phyloP scores from a whole-genome alignment of 2,888 invertebrate species.

The Marasmarcha lunaedactyla region DNA sequence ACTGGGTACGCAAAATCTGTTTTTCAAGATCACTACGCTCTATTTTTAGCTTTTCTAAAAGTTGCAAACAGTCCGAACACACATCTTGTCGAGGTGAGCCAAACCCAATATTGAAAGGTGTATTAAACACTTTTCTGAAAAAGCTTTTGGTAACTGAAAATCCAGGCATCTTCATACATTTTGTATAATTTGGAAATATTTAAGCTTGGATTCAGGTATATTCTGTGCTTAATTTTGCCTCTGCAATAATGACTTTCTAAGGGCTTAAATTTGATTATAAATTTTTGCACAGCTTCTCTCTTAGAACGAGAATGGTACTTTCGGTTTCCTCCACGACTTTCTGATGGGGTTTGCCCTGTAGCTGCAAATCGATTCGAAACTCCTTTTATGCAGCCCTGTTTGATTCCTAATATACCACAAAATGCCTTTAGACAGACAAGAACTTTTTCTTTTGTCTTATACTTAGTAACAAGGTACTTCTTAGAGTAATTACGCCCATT shows the following conservation, averaged over 20 bases:
- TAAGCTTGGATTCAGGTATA: conserved; percentile 10
- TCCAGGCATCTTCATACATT: conserved; percentile 8
- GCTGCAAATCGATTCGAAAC: conserved; percentile 13
- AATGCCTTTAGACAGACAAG: conserved; percentile 14
- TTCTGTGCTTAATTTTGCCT: conserved; percentile 13
- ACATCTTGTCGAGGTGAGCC: no score
- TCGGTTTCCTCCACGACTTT: conserved; percentile 15
- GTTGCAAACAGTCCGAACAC: no score
- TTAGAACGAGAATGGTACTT: conserved; percentile 13
- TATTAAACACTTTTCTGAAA: no score
- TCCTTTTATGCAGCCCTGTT: conserved; percentile 15
- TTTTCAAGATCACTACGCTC: no score
- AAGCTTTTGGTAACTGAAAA: no score
- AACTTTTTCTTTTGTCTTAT: conserved; percentile 12
- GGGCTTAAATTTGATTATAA: conserved; percentile 15
- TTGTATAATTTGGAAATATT: conserved; percentile 5
- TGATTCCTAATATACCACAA: conserved; percentile 15
- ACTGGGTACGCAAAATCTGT: no score
- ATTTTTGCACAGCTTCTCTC: conserved; percentile 15
- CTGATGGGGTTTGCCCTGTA: conserved; percentile 12
- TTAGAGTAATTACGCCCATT: no score
- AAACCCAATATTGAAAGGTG: no score
- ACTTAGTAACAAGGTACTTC: conserved; percentile 12
- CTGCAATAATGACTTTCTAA: conserved; percentile 18
- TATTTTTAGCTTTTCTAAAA: background rate